Percentiles rank a stretch among this genome's conserved stretches.
Evolutionary conservation across 2,888 invertebrate genomes (phyloP).

Genomic region (Leistus spinibarbis): DNA sequence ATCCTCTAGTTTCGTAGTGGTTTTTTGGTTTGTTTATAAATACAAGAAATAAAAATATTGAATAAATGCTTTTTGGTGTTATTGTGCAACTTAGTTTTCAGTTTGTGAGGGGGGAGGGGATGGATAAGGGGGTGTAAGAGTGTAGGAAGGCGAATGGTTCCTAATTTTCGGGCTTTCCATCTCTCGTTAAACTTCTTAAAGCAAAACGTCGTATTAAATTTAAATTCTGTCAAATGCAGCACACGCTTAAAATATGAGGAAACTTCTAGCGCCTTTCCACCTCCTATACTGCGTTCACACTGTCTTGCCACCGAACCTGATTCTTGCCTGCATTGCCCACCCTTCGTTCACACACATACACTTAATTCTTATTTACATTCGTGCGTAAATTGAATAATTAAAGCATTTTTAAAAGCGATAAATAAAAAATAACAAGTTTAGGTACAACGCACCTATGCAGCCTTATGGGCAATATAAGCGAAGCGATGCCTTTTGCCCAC

Average conservation of each 20-base stretch:
- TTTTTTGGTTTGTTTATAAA: too few relatives aligned
- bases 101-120: neutral
- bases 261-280: slow-evolving; percentile 46
- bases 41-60: neutral
- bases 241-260: slow-evolving; percentile 50
- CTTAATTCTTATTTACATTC: too few relatives aligned
- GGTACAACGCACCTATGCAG: too few relatives aligned
- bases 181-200: slow-evolving; percentile 47
- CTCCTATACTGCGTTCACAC: slow-evolving; percentile 30
- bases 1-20: too few relatives aligned
- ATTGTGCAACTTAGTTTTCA: neutral
- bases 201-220: slow-evolving; percentile 50
- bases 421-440: too few relatives aligned
- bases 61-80: neutral
- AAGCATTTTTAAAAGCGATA: too few relatives aligned
- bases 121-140: neutral
- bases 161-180: slow-evolving; percentile 27
- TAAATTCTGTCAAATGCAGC: slow-evolving; percentile 51
- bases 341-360: too few relatives aligned
- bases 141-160: slow-evolving; percentile 28
- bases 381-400: too few relatives aligned
- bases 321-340: too few relatives aligned
- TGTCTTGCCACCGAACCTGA: slow-evolving; percentile 34
- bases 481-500: too few relatives aligned
- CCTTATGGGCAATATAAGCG: too few relatives aligned